A percentile compares a stretch with the other conserved stretches of the same genome.
These are phyloP conservation scores for Drosophila rhopaloa DNA, from an alignment of 1,140 invertebrate genomes.

Conservation along the genomic window DNA sequence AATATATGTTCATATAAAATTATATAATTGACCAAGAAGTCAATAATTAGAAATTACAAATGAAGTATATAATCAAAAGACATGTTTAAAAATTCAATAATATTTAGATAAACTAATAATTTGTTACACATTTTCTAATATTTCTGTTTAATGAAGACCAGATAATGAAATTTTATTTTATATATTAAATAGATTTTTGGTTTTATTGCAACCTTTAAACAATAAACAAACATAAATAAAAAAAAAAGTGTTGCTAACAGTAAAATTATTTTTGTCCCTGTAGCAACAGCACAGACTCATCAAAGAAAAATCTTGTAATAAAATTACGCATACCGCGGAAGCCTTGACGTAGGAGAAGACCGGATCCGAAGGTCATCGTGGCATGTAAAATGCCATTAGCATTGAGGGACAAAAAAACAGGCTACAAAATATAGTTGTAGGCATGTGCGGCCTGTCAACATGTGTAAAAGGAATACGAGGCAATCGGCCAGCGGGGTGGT, in stretches of 20 bases:
- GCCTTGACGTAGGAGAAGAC: slow-evolving; percentile 53
- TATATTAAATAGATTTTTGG: too few species aligned
- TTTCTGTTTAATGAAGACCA: too few species aligned
- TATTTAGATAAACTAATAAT: too few species aligned
- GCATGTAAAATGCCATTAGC: slow-evolving; percentile 66
- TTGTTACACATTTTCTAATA: background rate
- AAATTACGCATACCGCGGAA: slow-evolving; percentile 58
- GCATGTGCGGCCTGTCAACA: slow-evolving; percentile 67
- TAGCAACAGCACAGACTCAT: slow-evolving; percentile 48
- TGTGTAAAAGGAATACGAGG: slow-evolving; percentile 45
- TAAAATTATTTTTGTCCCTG: background rate
- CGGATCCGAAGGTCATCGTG: slow-evolving; percentile 43
- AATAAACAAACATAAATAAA: background rate
- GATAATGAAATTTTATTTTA: too few species aligned
- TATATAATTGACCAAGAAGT: too few species aligned
- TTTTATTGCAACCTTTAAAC: too few species aligned
- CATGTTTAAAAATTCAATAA: too few species aligned
- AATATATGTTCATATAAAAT: too few species aligned
- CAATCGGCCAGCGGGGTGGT: slow-evolving; percentile 39
- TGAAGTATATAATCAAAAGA: too few species aligned
- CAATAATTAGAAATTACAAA: too few species aligned
- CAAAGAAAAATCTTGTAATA: slow-evolving; percentile 75
- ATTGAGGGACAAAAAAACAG: slow-evolving; percentile 51
- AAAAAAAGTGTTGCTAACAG: background rate
- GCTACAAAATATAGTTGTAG: slow-evolving; percentile 20